A percentile compares a stretch with the other conserved stretches of the same genome.
These are phyloP conservation scores for Nemotelus nigrinus DNA, from an alignment of 2,888 invertebrate genomes.

Conservation along the genomic window DNA sequence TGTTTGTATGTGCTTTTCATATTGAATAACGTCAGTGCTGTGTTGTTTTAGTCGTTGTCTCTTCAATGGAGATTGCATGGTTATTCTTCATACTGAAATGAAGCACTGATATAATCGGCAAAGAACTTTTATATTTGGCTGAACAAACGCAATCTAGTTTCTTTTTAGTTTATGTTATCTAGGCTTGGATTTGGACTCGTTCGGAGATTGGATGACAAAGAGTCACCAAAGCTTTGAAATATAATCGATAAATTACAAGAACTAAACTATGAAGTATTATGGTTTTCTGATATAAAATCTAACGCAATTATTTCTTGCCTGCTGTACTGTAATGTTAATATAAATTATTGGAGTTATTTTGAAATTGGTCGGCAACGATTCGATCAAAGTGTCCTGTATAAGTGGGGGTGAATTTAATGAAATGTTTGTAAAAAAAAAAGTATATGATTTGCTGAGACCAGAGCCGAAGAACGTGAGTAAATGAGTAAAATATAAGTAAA, in stretches of 20 bases:
- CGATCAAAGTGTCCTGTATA: too few relatives aligned
- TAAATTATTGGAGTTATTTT: too few relatives aligned
- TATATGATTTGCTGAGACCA: too few relatives aligned
- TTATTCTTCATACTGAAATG: slow-evolving; percentile 19
- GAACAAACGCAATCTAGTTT: neutral
- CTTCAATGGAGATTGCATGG: neutral
- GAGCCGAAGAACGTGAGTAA: too few relatives aligned
- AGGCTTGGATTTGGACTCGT: neutral
- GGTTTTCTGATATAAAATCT: too few relatives aligned
- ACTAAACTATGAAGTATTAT: neutral
- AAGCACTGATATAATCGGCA: slow-evolving; percentile 12
- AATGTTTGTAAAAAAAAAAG: too few relatives aligned
- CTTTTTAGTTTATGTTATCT: neutral
- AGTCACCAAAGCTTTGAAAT: neutral
- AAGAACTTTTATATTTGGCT: slow-evolving; percentile 41
- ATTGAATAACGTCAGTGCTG: neutral
- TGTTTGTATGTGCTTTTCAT: slow-evolving; percentile 13
- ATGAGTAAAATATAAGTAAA: too few relatives aligned
- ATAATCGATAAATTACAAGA: neutral
- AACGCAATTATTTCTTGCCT: too few relatives aligned
- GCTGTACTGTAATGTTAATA: too few relatives aligned
- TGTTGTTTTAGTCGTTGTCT: slow-evolving; percentile 1
- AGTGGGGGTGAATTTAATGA: too few relatives aligned
- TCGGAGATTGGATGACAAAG: neutral
- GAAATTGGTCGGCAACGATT: too few relatives aligned